These are phyloP conservation scores for Acanthosepion lycidas DNA, from an alignment of 2,888 invertebrate species.

Conservation along the genomic window DNA sequence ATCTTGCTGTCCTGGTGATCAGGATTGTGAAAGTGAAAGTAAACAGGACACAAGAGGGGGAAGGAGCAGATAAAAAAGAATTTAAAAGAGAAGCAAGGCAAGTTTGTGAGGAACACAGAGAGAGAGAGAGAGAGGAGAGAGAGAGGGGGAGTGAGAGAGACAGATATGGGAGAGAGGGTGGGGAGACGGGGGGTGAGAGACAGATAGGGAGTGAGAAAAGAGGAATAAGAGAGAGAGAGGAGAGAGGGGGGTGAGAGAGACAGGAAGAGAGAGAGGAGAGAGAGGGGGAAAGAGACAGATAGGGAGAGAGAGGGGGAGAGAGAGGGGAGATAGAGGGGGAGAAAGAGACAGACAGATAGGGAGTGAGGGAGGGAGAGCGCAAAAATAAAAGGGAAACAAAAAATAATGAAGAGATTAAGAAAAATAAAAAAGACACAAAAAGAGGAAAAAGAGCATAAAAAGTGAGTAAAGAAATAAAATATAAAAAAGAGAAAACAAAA, in stretches of 20 bases:
- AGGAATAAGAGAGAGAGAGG: not conserved
- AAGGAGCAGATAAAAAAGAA: not conserved
- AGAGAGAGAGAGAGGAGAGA: not conserved
- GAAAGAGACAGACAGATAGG: not conserved
- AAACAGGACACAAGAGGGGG: not conserved
- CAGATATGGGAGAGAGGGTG: not conserved
- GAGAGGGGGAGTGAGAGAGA: not conserved
- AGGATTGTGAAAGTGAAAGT: not conserved
- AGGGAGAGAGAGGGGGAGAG: not conserved
- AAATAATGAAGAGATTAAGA: not conserved
- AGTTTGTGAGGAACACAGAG: not conserved
- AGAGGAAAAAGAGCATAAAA: too few relatives aligned
- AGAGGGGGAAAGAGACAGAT: not conserved
- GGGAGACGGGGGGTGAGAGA: not conserved
- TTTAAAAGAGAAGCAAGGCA: not conserved
- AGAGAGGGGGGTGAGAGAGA: too few relatives aligned
- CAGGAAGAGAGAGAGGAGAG: not conserved
- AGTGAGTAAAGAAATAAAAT: too few relatives aligned
- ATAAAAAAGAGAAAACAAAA: too few relatives aligned
- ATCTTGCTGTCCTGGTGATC: slow-evolving; percentile 11
- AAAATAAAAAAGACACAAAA: too few relatives aligned
- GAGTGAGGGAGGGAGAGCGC: not conserved
- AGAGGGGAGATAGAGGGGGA: not conserved
- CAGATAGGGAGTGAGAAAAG: not conserved
- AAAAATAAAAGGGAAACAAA: not conserved